These are phyloP conservation scores for Rapana venosa DNA, from an alignment of 2,888 invertebrate genomes.

Conservation along the genomic window DNA sequence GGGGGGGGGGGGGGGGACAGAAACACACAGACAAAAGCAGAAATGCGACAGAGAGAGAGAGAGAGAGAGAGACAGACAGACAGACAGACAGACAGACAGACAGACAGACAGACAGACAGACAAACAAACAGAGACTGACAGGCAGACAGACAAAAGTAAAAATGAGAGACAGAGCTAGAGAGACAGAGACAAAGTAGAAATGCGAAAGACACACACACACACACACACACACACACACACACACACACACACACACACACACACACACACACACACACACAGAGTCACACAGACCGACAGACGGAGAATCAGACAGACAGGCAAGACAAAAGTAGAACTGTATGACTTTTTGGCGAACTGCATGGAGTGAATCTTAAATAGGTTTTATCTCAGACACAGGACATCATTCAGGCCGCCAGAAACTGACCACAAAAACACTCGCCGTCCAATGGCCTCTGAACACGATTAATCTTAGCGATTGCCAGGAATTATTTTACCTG, in stretches of 20 bases:
- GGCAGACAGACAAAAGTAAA: background rate
- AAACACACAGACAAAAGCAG: too few species aligned
- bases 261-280: constrained; percentile 1
- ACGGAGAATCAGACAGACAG: background rate
- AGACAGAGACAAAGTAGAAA: background rate
- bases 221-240: background rate
- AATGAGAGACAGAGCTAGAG: too few species aligned
- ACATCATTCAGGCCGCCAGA: too few species aligned
- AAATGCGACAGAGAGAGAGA: constrained; percentile 1
- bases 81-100: background rate
- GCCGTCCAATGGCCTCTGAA: too few species aligned
- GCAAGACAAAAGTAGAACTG: background rate
- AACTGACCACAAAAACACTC: too few species aligned
- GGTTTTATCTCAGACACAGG: too few species aligned
- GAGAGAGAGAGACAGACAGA: background rate
- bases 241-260: background rate
- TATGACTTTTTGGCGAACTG: too few species aligned
- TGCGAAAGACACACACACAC: background rate
- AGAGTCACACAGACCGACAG: background rate
- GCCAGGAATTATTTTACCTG: too few species aligned
- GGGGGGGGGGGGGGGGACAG: too few species aligned
- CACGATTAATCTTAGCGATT: too few species aligned
- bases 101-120: background rate
- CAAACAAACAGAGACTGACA: background rate
- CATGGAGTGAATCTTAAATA: too few species aligned